Conservation (phyloP, 2,113 vertebrate species). For the Tautogolabrus adspersus region DNA sequence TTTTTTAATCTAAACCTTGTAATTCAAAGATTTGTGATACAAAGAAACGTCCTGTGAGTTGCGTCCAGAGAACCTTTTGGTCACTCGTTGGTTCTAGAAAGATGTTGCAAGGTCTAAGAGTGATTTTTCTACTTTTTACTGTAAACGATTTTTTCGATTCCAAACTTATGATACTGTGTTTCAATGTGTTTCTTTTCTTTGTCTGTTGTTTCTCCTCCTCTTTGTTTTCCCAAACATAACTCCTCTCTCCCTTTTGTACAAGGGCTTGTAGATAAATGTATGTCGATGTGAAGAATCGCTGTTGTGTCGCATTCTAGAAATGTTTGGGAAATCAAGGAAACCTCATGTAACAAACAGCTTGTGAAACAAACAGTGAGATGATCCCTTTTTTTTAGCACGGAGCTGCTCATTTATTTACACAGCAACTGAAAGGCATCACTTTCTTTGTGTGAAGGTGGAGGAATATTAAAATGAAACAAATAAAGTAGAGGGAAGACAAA, state of each 20-base stretch:
- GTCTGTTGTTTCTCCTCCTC: constrained; percentile 10
- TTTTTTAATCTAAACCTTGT: constrained; percentile 42
- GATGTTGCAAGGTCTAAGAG: constrained; percentile 40
- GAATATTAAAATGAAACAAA: neutral
- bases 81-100: constrained; percentile 35
- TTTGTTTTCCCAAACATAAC: constrained; percentile 72
- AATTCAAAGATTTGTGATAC: constrained; percentile 57
- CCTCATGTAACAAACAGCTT: constrained; percentile 60
- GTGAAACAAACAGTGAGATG: constrained; percentile 72
- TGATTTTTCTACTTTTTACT: constrained; percentile 72
- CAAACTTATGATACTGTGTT: constrained; percentile 50
- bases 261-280: constrained; percentile 71
- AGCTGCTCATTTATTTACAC: constrained; percentile 46
- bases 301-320: constrained; percentile 58
- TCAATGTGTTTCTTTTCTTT: constrained; percentile 32
- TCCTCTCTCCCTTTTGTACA: constrained; percentile 53
- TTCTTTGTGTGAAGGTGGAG: constrained; percentile 15
- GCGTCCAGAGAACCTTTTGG: constrained; percentile 55
- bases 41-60: constrained; percentile 46
- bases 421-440: constrained; percentile 19
- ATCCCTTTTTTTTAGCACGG: constrained; percentile 64
- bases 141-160: constrained; percentile 41
- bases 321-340: constrained; percentile 78
- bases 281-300: constrained; percentile 52
- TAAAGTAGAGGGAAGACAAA: neutral